These are phyloP conservation scores for Apaloderma vittatum DNA, from an alignment of 2,113 vertebrate species.

Conservation along the genomic window DNA sequence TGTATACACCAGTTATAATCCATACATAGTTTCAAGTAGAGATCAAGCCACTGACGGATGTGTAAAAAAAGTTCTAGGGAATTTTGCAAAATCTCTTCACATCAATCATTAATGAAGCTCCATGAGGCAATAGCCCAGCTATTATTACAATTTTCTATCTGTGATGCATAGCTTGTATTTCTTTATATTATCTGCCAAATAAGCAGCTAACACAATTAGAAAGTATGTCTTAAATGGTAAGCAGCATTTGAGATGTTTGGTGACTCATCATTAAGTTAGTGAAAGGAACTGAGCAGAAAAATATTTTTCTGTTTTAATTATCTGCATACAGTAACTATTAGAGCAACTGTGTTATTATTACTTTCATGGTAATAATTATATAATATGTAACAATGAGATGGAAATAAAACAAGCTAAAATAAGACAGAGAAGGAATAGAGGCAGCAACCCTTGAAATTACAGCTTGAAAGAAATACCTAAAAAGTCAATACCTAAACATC, in stretches of 20 bases:
- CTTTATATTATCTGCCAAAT: background rate
- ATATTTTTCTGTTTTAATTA: slow-evolving; percentile 46
- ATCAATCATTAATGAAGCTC: background rate
- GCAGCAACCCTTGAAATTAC: slow-evolving; percentile 25
- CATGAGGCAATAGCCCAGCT: background rate
- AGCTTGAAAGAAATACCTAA: background rate
- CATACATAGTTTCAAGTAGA: background rate
- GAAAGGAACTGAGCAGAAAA: slow-evolving; percentile 18
- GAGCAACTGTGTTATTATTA: background rate
- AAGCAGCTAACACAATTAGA: background rate
- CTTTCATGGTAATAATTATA: background rate
- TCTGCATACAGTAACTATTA: background rate
- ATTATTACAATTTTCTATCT: background rate
- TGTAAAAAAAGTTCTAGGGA: background rate
- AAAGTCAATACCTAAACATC: background rate
- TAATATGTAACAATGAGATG: background rate
- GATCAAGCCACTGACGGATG: background rate
- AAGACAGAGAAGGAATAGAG: background rate
- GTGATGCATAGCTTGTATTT: background rate
- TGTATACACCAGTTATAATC: background rate
- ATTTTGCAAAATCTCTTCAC: background rate
- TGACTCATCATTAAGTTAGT: slow-evolving; percentile 34
- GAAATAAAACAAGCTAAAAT: slow-evolving; percentile 28
- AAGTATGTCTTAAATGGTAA: background rate
- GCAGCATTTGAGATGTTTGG: slow-evolving; percentile 1